Conservation (phyloP, 53 echinoderm and acorn worm genomes). For the Apostichopus leukothele region DNA sequence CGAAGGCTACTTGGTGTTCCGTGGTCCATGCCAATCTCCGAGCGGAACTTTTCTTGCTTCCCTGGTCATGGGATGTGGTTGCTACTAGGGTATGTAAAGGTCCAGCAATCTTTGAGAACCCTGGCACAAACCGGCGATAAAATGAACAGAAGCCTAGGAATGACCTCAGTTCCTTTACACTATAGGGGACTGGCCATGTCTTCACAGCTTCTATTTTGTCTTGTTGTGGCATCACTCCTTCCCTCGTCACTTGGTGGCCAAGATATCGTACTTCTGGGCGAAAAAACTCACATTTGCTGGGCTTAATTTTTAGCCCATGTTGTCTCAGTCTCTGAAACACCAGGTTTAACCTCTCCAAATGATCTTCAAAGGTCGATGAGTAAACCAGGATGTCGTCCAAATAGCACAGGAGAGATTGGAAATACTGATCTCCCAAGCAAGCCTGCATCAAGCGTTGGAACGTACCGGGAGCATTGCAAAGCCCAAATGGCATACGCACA, state of each 20-base stretch:
- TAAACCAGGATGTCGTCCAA: conserved; percentile 58
- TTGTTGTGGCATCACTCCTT: neutral
- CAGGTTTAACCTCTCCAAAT: conserved; percentile 32
- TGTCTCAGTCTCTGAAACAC: conserved; percentile 52
- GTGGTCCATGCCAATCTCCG: neutral
- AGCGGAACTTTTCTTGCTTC: neutral
- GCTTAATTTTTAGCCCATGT: conserved; percentile 57
- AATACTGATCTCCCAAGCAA: conserved; percentile 43
- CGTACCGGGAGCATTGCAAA: conserved; percentile 48
- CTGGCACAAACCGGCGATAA: conserved; percentile 34
- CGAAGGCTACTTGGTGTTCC: conserved; percentile 35
- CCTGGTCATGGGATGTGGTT: neutral
- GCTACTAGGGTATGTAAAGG: conserved; percentile 26
- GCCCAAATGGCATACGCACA: conserved; percentile 43
- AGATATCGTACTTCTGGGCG: conserved; percentile 51
- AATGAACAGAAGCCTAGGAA: conserved; percentile 46
- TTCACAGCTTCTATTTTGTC: conserved; percentile 6
- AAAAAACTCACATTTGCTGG: too few species aligned
- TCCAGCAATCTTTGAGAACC: conserved; percentile 27
- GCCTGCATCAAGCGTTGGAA: conserved; percentile 51
- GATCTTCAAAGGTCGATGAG: conserved; percentile 48
- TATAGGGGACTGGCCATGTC: conserved; percentile 9
- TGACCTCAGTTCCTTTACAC: conserved; percentile 33
- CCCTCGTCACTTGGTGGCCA: conserved; percentile 15
- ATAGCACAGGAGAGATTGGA: conserved; percentile 45